Evolutionary conservation across 1,140 invertebrate species (phyloP), one percentile per base, ranked within the genome.

Genomic region (Drosophila virilis): DNA sequence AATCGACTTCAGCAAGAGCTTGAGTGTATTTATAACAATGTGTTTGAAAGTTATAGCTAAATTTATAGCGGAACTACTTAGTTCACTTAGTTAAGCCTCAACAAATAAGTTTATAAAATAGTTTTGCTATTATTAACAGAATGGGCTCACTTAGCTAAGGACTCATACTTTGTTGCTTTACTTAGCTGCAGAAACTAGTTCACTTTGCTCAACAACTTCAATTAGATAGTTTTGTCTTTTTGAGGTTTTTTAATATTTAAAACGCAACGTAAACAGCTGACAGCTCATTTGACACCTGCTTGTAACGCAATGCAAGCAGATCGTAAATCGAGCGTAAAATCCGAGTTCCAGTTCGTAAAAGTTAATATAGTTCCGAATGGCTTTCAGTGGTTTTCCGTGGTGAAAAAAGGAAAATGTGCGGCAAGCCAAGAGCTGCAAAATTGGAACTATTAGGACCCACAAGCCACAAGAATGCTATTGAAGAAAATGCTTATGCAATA

Each of bases 21-120:
- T 12, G 48, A 40, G 60, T 65, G 42, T 54, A 38, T 65, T 43
- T 46, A 54, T 43, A 32, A 55, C 60, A 65, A 70, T 52, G 48
- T 61, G 9, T 48, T 22, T 35, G 28, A 35, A 52, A 40, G 22
- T 32, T 45, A 12, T 32, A 8, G 57, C 28, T 46, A 3, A 22
- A 58, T 33, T 22, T 65, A 10, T 9, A 22, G 13, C 9, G 0
- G 12, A 46, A 65, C 8, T 15, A 3, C 22, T 22, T 22, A 13
- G 9, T 32, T 35, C 9, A 42, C 10, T 28, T 32, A n/a, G 9
- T 13, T 8, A 7, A 32, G 12, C n/a, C 32, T 33, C 7, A 17
- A 33, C 22, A 10, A 1, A 8, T 40, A 40, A 40, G 38, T 40
- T 10, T 9, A 33, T 28, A 12, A 15, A 6, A 33, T 32, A 13